Evolutionary conservation across 2,888 invertebrate genomes (phyloP).

Genomic region (Lochmaea crataegi): DNA sequence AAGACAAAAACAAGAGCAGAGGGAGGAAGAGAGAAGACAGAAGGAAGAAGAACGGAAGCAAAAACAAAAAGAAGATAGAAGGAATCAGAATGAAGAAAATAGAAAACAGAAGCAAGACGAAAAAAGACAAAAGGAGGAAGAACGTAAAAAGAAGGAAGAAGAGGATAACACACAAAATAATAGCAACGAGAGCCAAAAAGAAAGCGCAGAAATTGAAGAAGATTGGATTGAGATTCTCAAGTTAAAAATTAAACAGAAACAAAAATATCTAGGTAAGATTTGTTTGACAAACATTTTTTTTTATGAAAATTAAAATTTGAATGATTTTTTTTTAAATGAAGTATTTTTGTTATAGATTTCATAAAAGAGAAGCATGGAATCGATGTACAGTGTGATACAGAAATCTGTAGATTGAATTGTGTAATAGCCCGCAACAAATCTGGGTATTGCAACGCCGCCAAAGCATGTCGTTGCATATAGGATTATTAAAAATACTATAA

Average conservation of each 20-base stretch:
- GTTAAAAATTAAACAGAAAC: conserved; percentile 11
- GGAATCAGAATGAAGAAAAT: neutral
- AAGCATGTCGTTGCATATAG: conserved; percentile 12
- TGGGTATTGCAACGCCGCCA: conserved; percentile 16
- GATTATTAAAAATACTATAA: neutral
- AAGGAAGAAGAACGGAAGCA: neutral
- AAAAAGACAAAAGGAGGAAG: neutral
- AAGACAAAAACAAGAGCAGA: neutral
- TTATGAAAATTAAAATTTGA: too few species aligned
- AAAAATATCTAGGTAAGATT: conserved; percentile 26
- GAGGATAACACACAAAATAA: neutral
- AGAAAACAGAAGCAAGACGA: neutral
- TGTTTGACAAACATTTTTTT: neutral
- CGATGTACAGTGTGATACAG: conserved; percentile 6
- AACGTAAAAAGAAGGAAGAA: neutral
- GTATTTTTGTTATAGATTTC: conserved; percentile 21
- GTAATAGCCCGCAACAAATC: conserved; percentile 5
- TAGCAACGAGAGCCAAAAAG: neutral
- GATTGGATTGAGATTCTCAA: conserved; percentile 17
- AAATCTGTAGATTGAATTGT: conserved; percentile 19
- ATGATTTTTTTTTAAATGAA: neutral
- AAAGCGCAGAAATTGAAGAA: neutral
- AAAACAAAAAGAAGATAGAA: neutral
- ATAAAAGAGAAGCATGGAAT: conserved; percentile 24
- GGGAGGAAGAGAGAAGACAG: neutral